Base-by-base conservation (phyloP, 2,113 vertebrate species). In the Lasiurus cinereus region DNA sequence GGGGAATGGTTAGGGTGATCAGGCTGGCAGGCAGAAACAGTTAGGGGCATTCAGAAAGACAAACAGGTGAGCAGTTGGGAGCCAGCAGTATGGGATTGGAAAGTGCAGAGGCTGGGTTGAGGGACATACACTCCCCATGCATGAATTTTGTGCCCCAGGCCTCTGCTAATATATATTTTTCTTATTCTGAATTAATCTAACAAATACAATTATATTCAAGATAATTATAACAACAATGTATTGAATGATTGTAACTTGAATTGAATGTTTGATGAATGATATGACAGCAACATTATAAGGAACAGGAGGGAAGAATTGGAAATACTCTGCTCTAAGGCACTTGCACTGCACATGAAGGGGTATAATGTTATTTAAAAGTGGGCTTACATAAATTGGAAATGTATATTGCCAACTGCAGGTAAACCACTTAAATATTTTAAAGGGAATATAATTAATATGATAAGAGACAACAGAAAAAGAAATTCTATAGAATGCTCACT, bases 311-410 rank as follows among this genome's bases (percentile, higher is more conserved):
- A 89, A 43, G 27, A 27, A 62, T 24, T 62, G 24, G 59, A 62
- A 62, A 62, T 62, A 27, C 24, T 24, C 59, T 62, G 56, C 22
- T 59, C 21, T 59, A 24, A 59, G 21, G 7, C 56, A 59, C 56
- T 27, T 59, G 21, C 9, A 59, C 56, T 59, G 9, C 22, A 59
- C 22, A 59, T 59, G 27, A 74, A 72, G 59, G 50, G 19, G 43
- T 54, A 48, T 8, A 82, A 29, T 62, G 31, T 22, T 72, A 27
- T 70, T 93, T 87, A 4, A 36, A 39, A 72, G 9, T 48, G 6
- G 5, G 62, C 31, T 85, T 77, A 83, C 19, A 88, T 18, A 62
- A 87, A 6, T 78, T 90, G 13, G 62, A 94, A 94, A 64, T 93
- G 4, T 54, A 39, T 54, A 83, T 64, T 86, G 36, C 50, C 78